Evolutionary conservation across 2,797 vertebrate species (phyloP).

Genomic region (Threskiornis aethiopicus): DNA sequence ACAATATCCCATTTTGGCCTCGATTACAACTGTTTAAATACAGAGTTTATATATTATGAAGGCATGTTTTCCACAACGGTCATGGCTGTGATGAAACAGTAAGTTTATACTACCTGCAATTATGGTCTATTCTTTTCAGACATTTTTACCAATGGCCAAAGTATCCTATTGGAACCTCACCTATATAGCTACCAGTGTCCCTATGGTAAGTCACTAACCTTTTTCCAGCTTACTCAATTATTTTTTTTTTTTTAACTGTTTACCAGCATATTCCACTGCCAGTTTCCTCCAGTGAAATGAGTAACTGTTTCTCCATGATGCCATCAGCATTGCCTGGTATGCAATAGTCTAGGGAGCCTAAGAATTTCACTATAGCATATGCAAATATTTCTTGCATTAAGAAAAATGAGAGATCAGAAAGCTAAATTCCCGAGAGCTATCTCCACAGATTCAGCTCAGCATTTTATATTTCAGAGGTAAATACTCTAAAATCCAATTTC

Average conservation of each 20-base stretch:
- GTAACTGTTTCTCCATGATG: not conserved
- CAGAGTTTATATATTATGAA: not conserved
- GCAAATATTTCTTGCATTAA: not conserved
- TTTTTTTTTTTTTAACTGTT: not conserved
- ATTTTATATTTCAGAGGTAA: not conserved
- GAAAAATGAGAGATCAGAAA: not conserved
- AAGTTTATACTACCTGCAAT: not conserved
- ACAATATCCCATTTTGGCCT: not conserved
- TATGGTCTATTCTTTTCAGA: not conserved
- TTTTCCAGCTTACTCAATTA: not conserved
- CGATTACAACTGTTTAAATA: not conserved
- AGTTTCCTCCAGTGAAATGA: not conserved
- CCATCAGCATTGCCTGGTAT: not conserved
- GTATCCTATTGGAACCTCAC: not conserved
- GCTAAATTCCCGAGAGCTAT: not conserved
- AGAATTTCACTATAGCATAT: not conserved
- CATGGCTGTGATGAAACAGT: not conserved
- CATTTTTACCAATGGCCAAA: not conserved
- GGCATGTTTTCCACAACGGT: not conserved
- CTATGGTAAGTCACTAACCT: not conserved
- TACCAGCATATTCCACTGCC: not conserved
- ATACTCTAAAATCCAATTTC: not conserved
- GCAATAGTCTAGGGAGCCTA: not conserved
- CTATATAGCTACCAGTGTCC: not conserved
- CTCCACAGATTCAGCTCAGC: not conserved